phyloP scores from a whole-genome alignment of 2,888 invertebrate species.

The Sympetrum striolatum region DNA sequence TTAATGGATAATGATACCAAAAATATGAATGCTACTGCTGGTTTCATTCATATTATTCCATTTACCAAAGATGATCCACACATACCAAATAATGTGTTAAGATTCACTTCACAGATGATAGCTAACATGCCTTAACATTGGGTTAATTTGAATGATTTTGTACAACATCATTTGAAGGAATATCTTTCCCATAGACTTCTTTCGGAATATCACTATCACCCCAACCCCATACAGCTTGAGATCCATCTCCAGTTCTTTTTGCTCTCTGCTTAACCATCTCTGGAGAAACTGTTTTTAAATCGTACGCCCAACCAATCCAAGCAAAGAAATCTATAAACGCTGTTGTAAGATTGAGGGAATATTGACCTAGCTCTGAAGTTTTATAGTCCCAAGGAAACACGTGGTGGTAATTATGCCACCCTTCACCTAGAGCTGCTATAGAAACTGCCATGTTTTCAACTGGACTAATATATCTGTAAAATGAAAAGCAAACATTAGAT shows the following conservation, averaged over 20 bases:
- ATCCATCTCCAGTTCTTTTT: conserved; percentile 65
- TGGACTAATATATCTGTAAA: conserved; percentile 71
- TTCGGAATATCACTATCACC: conserved; percentile 66
- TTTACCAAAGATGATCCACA: neutral
- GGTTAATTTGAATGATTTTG: neutral
- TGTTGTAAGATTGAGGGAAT: conserved; percentile 71
- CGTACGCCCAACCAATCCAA: conserved; percentile 77
- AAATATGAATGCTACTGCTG: neutral
- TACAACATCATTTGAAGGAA: neutral
- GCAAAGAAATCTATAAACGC: conserved; percentile 73
- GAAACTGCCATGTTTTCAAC: conserved; percentile 76
- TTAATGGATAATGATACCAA: neutral
- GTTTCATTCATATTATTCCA: neutral
- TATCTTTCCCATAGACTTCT: conserved; percentile 63
- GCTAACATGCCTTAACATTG: neutral
- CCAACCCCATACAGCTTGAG: conserved; percentile 66
- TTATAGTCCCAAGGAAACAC: conserved; percentile 65
- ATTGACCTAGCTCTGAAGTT: conserved; percentile 69
- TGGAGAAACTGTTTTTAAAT: conserved; percentile 70
- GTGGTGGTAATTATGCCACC: conserved; percentile 76
- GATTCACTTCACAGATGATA: neutral
- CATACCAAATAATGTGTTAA: neutral
- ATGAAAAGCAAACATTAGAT: neutral
- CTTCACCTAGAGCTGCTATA: conserved; percentile 79
- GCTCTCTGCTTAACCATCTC: conserved; percentile 63